Conservation (phyloP, 37 sponge, comb jelly and placozoan genomes). For the Diacarnus erythraeanus region DNA sequence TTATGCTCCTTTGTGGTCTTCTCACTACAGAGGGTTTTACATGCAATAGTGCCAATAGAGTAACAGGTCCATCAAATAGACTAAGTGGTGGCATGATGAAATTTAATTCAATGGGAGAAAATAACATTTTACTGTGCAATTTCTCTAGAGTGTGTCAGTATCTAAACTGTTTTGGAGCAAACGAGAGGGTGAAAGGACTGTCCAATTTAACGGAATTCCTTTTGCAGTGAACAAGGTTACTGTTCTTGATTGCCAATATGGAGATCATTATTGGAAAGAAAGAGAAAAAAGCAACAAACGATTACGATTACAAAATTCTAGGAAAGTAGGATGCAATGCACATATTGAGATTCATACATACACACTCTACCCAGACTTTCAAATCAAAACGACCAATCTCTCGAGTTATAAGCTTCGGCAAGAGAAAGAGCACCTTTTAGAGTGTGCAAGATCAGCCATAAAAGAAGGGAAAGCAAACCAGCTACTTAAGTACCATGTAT, state of each 20-base stretch:
- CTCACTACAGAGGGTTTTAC: too few species aligned
- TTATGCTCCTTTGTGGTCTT: too few species aligned
- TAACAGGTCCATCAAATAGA: too few species aligned
- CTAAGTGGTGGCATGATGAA: too few species aligned
- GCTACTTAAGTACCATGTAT: not conserved
- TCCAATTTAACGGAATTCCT: conserved; percentile 18
- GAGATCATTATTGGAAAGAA: not conserved
- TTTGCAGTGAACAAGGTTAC: not conserved
- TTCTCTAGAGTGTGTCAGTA: too few species aligned
- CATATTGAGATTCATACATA: not conserved
- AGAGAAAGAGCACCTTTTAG: not conserved
- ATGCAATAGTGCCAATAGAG: too few species aligned
- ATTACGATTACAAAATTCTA: not conserved
- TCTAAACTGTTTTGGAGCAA: conserved; percentile 28
- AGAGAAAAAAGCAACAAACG: not conserved
- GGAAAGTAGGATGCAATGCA: not conserved
- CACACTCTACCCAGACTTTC: conserved; percentile 5
- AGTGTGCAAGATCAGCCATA: not conserved
- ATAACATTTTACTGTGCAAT: too few species aligned
- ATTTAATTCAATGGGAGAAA: too few species aligned
- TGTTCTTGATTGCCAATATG: conserved; percentile 1
- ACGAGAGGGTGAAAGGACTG: conserved; percentile 8
- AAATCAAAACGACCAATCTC: not conserved
- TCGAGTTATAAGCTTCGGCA: not conserved
- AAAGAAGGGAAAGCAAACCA: not conserved